Percentiles rank a stretch among this genome's conserved stretches.
These are phyloP conservation scores for Laothoe populi DNA, from an alignment of 2,888 invertebrate genomes.

Conservation along the genomic window DNA sequence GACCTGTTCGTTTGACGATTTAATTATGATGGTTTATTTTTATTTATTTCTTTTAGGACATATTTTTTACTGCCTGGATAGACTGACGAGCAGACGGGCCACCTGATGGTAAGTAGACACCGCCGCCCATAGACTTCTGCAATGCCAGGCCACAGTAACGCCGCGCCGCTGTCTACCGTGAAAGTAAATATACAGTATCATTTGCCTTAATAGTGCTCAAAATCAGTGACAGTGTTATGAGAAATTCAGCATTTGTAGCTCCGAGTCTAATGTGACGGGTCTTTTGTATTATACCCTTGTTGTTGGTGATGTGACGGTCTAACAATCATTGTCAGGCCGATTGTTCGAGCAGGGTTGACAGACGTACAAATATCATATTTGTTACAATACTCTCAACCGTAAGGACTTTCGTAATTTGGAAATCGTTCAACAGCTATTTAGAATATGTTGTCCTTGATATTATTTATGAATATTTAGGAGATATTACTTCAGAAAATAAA, in stretches of 20 bases:
- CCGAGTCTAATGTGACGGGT: slow-evolving; percentile 48
- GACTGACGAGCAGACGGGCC: too few relatives aligned
- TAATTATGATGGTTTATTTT: too few relatives aligned
- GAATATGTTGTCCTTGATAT: background rate
- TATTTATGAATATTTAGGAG: background rate
- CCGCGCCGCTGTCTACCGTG: too few relatives aligned
- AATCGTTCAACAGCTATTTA: background rate
- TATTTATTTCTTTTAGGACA: too few relatives aligned
- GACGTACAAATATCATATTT: slow-evolving; percentile 6
- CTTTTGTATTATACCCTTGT: slow-evolving; percentile 66
- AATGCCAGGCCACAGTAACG: too few relatives aligned
- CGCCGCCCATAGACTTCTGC: too few relatives aligned
- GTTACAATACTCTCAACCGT: slow-evolving; percentile 15
- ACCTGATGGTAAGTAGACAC: too few relatives aligned
- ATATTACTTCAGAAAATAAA: too few relatives aligned
- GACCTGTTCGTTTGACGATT: too few relatives aligned
- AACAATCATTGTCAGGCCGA: slow-evolving; percentile 47
- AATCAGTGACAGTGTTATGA: background rate
- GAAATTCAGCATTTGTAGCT: slow-evolving; percentile 15
- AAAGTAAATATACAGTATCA: too few relatives aligned
- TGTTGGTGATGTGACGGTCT: slow-evolving; percentile 35
- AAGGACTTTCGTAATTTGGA: background rate
- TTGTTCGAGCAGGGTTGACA: slow-evolving; percentile 46
- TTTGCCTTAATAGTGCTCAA: background rate
- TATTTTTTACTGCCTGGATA: too few relatives aligned